phyloP scores from a whole-genome alignment of 2,113 vertebrate species.

The Campylorhamphus procurvoides region DNA sequence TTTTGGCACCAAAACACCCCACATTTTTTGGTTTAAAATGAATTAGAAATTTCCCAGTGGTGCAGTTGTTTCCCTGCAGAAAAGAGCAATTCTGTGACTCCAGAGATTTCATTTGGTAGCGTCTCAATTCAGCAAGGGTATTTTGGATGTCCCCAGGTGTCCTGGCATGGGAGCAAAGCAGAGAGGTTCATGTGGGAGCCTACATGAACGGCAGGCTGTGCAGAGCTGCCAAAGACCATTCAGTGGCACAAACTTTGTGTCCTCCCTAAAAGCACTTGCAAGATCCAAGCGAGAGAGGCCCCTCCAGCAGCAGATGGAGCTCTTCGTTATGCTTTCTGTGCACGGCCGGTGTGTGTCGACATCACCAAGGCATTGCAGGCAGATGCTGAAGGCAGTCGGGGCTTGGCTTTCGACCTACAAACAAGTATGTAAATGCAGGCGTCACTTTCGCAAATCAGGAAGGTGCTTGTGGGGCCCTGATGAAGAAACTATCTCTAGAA shows the following conservation, averaged over 20 bases:
- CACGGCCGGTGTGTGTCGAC: accelerated
- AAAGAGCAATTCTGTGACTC: neutral
- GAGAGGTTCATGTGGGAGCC: neutral
- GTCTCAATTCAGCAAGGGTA: neutral
- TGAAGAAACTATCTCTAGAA: neutral
- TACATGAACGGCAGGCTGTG: neutral
- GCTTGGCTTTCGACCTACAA: neutral
- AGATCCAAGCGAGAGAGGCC: neutral
- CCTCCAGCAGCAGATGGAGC: conserved; percentile 49
- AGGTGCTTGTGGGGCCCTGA: neutral
- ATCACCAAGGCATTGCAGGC: neutral
- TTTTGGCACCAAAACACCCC: accelerated
- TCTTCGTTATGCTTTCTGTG: neutral
- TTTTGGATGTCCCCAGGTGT: neutral
- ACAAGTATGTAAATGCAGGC: neutral
- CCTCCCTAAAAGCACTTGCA: neutral
- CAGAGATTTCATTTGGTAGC: neutral
- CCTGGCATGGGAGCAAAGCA: neutral
- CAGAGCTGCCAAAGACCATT: neutral
- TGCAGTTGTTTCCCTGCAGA: neutral
- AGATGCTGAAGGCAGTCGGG: neutral
- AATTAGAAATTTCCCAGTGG: neutral
- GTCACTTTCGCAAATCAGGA: neutral
- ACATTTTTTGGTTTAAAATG: neutral
- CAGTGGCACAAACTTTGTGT: neutral